These are phyloP conservation scores for Phalloptychus januarius DNA, from an alignment of 2,797 vertebrate species.

Conservation along the genomic window DNA sequence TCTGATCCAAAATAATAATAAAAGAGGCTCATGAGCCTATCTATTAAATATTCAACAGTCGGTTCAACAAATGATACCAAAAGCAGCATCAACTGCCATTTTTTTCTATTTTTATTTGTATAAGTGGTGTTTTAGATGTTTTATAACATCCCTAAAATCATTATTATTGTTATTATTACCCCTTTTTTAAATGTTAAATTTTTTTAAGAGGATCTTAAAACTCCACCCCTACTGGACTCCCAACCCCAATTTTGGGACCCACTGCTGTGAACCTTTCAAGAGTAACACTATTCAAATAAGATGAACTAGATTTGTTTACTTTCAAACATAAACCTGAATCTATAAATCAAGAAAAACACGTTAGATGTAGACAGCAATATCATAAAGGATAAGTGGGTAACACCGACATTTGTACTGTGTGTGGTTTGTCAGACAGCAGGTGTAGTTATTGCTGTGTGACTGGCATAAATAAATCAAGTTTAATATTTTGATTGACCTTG, in stretches of 20 bases:
- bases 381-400: background rate
- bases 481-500: background rate
- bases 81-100: background rate
- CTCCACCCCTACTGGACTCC: background rate
- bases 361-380: background rate
- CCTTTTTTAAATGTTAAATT: background rate
- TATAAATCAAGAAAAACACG: background rate
- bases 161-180: background rate
- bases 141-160: background rate
- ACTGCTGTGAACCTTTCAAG: background rate
- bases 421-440: background rate
- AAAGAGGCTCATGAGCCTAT: too few relatives aligned
- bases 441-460: background rate
- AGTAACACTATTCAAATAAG: background rate
- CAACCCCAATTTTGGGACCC: background rate
- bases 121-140: background rate
- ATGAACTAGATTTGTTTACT: background rate
- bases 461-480: background rate
- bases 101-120: background rate
- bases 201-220: background rate
- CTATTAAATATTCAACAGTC: too few relatives aligned
- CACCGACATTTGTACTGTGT: background rate
- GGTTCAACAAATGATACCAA: background rate
- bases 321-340: background rate
- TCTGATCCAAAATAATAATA: too few relatives aligned